Evolutionary conservation across 2,113 vertebrate genomes (phyloP).

Genomic region (Hydrochoerus hydrochaeris): DNA sequence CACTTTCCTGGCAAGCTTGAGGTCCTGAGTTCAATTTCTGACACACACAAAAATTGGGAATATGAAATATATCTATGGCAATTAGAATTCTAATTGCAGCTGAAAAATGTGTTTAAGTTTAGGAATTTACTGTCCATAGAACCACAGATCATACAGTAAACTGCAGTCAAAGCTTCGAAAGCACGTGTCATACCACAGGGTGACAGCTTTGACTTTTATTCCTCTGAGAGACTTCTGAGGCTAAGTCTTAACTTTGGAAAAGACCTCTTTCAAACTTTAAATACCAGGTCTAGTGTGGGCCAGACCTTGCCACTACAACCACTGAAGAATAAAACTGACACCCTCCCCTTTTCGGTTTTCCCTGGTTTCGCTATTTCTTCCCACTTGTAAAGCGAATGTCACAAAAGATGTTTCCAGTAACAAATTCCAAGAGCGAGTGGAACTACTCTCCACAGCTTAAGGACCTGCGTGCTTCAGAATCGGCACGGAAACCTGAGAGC

Average conservation of each 20-base stretch:
- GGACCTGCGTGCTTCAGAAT: background rate
- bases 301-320: background rate
- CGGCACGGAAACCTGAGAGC: background rate
- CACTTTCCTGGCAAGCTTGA: too few species aligned
- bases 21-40: too few species aligned
- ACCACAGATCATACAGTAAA: background rate
- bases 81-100: background rate
- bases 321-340: background rate
- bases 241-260: background rate
- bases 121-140: background rate
- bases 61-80: background rate
- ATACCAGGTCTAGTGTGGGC: background rate
- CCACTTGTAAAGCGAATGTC: background rate
- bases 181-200: background rate
- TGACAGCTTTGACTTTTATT: background rate
- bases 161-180: background rate
- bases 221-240: background rate
- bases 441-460: background rate
- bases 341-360: background rate
- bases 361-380: background rate
- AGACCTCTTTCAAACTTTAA: background rate
- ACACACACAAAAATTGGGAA: background rate
- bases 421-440: background rate
- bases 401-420: background rate
- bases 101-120: background rate